Base-by-base conservation (phyloP, 2,113 vertebrate genomes). In the Oreotrochilus melanogaster region DNA sequence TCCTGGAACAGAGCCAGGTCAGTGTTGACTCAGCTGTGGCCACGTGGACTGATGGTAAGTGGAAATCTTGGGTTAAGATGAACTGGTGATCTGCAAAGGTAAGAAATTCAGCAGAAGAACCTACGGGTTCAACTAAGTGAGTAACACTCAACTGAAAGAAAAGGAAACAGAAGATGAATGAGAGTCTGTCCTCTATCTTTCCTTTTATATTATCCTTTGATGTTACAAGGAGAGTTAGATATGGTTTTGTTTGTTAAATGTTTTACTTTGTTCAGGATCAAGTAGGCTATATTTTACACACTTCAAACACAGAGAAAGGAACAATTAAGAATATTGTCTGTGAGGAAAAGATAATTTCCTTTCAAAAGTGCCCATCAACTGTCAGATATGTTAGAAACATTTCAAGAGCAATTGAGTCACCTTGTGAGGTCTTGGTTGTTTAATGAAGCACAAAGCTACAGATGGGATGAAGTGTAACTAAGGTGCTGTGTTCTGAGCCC, bases 61-160 rank as follows among this genome's bases (percentile, higher is more conserved):
- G 50, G 35, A 85, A 87, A 3, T 2, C 19, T 62, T 42, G 27
- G 25, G 39, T 74, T 78, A 89, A 84, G 31, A 6, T 1, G 1
- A 81, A 78, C 50, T 92, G 65, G 43, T 51, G 48, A 91, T 60
- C 73, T 61, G n/a, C 35, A 69, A 92, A 69, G 27, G 18, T 80
- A 76, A 92, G 25, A 54, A 89, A 96, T 85, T 91, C 84, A 93
- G 42, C 71, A 67, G 54, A 70, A 72, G 65, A 92, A 35, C 35
- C 71, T 66, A 57, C 16, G 45, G 47, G 8, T 7, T 74, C 8
- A 80, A 73, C 42, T 28, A 16, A 89, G 17, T 11, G 28, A 53
- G 66, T 62, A 96, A 71, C 14, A 61, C 39, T n/a, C 62, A 78
- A 16, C 6, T 89, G 81, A 78, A 91, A 74, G 69, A 71, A 84